Percentiles rank a stretch among this genome's conserved stretches.
These are phyloP conservation scores for Datnioides undecimradiatus DNA, from an alignment of 2,113 vertebrate species.

Conservation along the genomic window DNA sequence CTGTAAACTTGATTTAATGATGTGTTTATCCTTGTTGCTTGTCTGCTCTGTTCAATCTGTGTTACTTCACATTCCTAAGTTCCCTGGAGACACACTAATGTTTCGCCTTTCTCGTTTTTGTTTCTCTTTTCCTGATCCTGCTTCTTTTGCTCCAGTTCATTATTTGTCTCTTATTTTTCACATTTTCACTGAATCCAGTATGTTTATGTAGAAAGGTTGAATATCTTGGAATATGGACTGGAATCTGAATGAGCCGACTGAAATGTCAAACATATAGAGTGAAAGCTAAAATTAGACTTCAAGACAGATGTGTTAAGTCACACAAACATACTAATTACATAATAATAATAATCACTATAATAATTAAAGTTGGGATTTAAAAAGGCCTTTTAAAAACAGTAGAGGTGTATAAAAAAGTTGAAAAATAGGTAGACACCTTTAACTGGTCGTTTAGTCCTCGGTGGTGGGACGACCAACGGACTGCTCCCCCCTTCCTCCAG, in stretches of 20 bases:
- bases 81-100: slow-evolving; percentile 4
- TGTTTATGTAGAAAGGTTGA: neutral
- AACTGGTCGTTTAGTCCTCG: slow-evolving; percentile 73
- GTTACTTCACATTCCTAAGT: slow-evolving; percentile 35
- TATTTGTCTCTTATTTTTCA: neutral
- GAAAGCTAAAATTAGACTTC: neutral
- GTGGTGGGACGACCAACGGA: slow-evolving; percentile 74
- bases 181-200: neutral
- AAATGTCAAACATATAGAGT: neutral
- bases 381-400: too few species aligned
- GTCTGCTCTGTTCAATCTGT: neutral
- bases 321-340: too few species aligned
- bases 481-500: slow-evolving; percentile 69
- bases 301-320: neutral
- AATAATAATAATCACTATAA: neutral
- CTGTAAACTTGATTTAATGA: slow-evolving; percentile 44
- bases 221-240: neutral
- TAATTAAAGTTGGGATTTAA: neutral
- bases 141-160: neutral
- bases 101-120: neutral
- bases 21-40: slow-evolving; percentile 22
- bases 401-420: neutral
- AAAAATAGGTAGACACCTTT: slow-evolving; percentile 58
- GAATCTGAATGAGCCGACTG: neutral
- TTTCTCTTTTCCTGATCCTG: neutral